Evolutionary conservation across 2,797 vertebrate genomes (phyloP).

Genomic region (Caiman crocodilus): DNA sequence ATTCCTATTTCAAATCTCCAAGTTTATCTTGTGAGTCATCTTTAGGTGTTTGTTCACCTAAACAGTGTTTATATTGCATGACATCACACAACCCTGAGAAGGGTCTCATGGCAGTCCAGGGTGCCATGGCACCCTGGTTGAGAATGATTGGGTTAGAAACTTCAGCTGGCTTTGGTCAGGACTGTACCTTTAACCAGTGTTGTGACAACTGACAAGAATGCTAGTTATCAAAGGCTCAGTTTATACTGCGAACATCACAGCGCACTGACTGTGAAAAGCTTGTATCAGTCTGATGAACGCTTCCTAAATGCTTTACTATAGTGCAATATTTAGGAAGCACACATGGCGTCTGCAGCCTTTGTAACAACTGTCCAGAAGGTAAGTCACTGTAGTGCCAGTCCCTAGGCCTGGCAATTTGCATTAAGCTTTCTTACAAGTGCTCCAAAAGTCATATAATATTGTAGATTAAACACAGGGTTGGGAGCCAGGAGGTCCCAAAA

Average conservation of each 20-base stretch:
- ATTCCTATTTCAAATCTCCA: no score
- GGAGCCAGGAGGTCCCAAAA: fast-evolving
- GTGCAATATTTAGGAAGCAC: neutral
- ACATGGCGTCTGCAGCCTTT: neutral
- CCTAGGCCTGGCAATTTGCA: neutral
- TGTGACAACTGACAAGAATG: fast-evolving
- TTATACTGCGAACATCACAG: fast-evolving
- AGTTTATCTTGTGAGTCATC: no score
- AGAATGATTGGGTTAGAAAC: no score
- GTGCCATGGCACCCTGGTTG: no score
- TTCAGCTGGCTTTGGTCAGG: fast-evolving
- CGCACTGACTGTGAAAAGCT: neutral
- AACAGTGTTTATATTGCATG: no score
- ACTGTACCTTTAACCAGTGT: fast-evolving
- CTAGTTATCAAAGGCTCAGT: fast-evolving
- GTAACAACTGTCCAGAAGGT: neutral
- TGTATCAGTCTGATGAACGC: neutral
- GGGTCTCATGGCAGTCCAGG: no score
- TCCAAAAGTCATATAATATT: fast-evolving
- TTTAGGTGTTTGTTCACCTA: no score
- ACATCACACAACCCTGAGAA: no score
- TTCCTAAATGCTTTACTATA: fast-evolving
- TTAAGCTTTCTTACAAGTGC: neutral
- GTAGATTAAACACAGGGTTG: fast-evolving
- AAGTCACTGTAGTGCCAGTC: neutral